Conservation (phyloP, 2,113 vertebrate genomes). For the Oreochromis aureus region DNA sequence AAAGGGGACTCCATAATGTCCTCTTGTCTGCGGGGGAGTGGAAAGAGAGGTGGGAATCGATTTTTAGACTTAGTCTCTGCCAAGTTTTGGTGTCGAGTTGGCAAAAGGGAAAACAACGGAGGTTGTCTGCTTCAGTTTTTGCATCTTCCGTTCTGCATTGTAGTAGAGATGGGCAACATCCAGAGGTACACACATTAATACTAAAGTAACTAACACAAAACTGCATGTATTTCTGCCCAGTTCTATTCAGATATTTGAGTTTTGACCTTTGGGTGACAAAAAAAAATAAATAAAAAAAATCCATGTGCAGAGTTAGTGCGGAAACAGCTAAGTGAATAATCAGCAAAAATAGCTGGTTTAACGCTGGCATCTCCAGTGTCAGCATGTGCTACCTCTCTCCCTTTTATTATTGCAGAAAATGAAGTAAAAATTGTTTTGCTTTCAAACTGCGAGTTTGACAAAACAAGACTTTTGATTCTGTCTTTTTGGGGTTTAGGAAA, state of each 20-base stretch:
- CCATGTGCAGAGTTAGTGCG: not conserved
- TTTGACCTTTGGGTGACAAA: not conserved
- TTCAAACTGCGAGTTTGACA: not conserved
- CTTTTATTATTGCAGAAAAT: not conserved
- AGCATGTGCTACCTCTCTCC: not conserved
- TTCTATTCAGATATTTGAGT: not conserved
- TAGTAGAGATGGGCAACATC: not conserved
- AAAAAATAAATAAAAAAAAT: not conserved
- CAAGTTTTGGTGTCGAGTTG: constrained; percentile 7
- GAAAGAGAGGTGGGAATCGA: constrained; percentile 26
- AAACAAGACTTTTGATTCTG: not conserved
- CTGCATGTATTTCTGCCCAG: not conserved
- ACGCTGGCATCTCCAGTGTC: not conserved
- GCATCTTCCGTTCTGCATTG: not conserved
- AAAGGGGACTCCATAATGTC: constrained; percentile 35
- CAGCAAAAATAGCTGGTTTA: not conserved
- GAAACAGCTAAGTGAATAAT: not conserved
- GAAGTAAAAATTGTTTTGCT: not conserved
- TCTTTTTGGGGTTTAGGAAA: not conserved
- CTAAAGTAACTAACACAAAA: not conserved
- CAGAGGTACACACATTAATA: not conserved
- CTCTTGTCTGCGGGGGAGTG: not conserved
- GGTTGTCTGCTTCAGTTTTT: not conserved
- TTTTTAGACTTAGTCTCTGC: not conserved
- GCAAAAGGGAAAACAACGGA: not conserved